Evolutionary conservation across 2,888 invertebrate species (phyloP).

Genomic region (Apocheima hispidaria): DNA sequence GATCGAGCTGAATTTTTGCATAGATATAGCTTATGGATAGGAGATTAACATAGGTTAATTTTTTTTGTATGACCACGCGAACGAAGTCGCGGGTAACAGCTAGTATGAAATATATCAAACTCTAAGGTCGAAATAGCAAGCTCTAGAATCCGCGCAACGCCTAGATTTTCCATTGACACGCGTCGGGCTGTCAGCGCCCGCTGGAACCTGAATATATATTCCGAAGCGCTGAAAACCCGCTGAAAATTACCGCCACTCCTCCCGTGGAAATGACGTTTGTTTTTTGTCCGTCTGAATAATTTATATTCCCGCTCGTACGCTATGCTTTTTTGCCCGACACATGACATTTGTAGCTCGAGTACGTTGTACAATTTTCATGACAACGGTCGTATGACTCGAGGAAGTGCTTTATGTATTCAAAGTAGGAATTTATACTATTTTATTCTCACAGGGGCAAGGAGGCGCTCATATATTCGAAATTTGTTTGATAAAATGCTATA

Average conservation of each 20-base stretch:
- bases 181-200: constrained; percentile 1
- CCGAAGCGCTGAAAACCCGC: constrained; percentile 23
- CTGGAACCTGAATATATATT: constrained; percentile 25
- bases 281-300: constrained; percentile 39
- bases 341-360: constrained; percentile 39
- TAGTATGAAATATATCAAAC: too few species aligned
- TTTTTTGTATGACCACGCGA: too few species aligned
- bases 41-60: too few species aligned
- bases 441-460: background rate
- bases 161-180: background rate
- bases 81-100: too few species aligned
- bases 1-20: too few species aligned
- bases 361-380: constrained; percentile 36
- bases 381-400: constrained; percentile 29
- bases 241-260: constrained; percentile 15
- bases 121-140: too few species aligned
- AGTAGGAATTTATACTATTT: constrained; percentile 29
- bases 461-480: background rate
- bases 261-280: constrained; percentile 26
- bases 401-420: constrained; percentile 32
- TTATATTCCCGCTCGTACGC: constrained; percentile 28
- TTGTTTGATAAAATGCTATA: background rate
- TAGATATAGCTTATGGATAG: too few species aligned
- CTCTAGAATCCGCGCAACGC: background rate
- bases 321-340: constrained; percentile 35